phyloP scores from a whole-genome alignment of 2,797 vertebrate genomes.

The Tympanoctomys barrerae region DNA sequence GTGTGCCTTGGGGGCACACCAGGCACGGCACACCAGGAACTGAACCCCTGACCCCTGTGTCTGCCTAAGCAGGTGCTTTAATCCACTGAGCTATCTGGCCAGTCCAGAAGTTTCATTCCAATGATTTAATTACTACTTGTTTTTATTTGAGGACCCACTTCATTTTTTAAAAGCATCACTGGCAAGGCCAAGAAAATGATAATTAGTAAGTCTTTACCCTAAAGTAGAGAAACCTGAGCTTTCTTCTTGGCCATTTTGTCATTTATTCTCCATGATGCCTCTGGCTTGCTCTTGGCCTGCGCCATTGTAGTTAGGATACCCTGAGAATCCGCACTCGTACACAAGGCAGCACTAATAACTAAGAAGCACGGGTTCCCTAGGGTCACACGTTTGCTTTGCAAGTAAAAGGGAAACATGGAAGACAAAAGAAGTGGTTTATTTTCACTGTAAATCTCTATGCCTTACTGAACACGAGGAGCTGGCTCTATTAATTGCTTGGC shows the following conservation, averaged over 20 bases:
- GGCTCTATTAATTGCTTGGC: not conserved
- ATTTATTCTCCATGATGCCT: not conserved
- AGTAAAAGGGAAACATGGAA: not conserved
- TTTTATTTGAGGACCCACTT: not conserved
- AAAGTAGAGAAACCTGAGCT: not conserved
- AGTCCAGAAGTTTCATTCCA: not conserved
- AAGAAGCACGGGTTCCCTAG: not conserved
- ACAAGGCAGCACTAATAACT: not conserved
- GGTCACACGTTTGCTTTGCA: not conserved
- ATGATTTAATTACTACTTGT: not conserved
- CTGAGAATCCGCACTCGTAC: not conserved
- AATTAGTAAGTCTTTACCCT: not conserved
- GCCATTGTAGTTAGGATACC: no score
- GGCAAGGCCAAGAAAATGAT: constrained; percentile 21
- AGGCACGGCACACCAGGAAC: no score
- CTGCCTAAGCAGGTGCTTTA: no score
- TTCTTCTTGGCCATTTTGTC: not conserved
- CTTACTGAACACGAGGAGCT: not conserved
- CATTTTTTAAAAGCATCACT: not conserved
- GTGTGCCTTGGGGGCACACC: no score
- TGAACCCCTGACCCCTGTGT: no score
- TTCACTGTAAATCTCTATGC: not conserved
- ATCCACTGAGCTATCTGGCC: no score
- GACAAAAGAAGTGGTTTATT: not conserved
- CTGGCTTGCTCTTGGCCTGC: not conserved